These are phyloP conservation scores for Coremacera marginata DNA, from an alignment of 2,888 invertebrate genomes.

Conservation along the genomic window DNA sequence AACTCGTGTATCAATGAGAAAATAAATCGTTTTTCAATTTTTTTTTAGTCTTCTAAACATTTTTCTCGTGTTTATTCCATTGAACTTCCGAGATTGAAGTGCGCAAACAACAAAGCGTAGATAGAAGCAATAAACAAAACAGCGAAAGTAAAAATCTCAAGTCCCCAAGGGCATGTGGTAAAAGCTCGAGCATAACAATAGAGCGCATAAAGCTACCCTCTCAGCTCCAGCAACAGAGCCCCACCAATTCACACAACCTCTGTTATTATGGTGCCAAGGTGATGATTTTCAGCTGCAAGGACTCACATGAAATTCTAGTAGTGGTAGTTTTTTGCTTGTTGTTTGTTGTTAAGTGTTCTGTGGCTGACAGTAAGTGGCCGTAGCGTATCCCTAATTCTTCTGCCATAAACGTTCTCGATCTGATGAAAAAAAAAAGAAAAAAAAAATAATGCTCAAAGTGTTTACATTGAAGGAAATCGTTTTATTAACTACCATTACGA, in stretches of 20 bases:
- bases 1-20: slow-evolving; percentile 63
- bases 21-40: slow-evolving; percentile 60
- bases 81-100: slow-evolving; percentile 38
- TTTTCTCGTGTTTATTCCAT: slow-evolving; percentile 43
- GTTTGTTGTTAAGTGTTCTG: too few relatives aligned
- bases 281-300: too few relatives aligned
- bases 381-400: too few relatives aligned
- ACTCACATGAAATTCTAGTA: too few relatives aligned
- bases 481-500: too few relatives aligned
- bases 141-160: slow-evolving; percentile 2
- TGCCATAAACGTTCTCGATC: too few relatives aligned
- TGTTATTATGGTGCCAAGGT: not conserved
- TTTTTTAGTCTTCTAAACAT: slow-evolving; percentile 16
- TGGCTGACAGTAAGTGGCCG: too few relatives aligned
- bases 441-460: too few relatives aligned
- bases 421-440: too few relatives aligned
- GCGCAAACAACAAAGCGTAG: not conserved
- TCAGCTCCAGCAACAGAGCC: not conserved
- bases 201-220: not conserved
- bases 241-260: not conserved
- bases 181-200: not conserved
- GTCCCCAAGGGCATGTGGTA: slow-evolving; percentile 10
- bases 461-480: too few relatives aligned
- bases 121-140: slow-evolving; percentile 1
- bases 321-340: too few relatives aligned